Evolutionary conservation across 2,113 vertebrate genomes (phyloP).

Genomic region (Toxostoma redivivum): DNA sequence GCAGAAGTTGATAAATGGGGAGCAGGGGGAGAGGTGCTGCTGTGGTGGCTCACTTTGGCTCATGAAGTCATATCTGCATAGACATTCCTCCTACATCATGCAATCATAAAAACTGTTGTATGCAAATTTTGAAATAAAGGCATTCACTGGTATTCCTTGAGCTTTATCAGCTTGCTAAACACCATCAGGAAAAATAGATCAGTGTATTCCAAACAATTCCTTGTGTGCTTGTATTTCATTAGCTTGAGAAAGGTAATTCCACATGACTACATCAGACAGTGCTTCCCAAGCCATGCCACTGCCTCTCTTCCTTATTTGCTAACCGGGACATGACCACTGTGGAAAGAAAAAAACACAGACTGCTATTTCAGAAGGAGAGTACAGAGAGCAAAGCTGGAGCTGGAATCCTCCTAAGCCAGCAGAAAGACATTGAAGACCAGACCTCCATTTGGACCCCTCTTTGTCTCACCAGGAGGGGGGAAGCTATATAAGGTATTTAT

Average conservation of each 20-base stretch:
- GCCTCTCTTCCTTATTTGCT: background rate
- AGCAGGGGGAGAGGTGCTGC: background rate
- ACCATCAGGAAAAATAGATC: background rate
- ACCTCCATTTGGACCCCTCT: background rate
- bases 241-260: background rate
- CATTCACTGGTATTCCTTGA: background rate
- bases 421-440: background rate
- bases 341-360: background rate
- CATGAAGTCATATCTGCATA: background rate
- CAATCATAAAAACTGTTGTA: background rate
- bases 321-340: background rate
- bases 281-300: background rate
- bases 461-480: background rate
- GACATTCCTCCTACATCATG: background rate
- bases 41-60: background rate
- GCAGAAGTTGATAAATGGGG: background rate
- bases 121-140: background rate
- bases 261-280: background rate
- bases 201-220: background rate
- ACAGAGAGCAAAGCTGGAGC: background rate
- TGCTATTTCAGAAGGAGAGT: background rate
- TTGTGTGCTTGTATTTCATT: background rate
- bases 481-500: background rate
- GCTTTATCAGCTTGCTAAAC: background rate
- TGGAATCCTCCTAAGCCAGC: background rate